These are phyloP conservation scores for Bubo blakistoni DNA, from an alignment of 2,113 vertebrate species.

Conservation along the genomic window DNA sequence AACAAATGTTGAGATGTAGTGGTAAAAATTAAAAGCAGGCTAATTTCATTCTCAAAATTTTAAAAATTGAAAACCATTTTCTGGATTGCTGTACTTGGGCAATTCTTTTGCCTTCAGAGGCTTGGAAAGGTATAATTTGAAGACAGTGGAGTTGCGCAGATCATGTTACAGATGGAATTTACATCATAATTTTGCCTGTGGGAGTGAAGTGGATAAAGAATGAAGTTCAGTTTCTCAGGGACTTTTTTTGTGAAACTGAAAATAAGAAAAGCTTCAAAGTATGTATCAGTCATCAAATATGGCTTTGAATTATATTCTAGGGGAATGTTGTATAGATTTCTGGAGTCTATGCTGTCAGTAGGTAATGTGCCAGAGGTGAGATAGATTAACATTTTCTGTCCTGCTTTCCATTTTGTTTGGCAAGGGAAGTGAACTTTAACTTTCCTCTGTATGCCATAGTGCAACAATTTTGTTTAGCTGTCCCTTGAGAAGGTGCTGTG, in stretches of 20 bases:
- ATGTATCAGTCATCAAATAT: not conserved
- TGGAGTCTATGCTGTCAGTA: not conserved
- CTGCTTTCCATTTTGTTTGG: not conserved
- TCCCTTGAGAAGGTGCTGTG: not conserved
- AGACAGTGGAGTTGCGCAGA: not conserved
- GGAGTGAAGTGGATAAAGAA: not conserved
- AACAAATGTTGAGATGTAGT: not conserved
- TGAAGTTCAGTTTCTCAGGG: not conserved
- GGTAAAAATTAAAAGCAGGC: not conserved
- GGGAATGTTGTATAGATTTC: not conserved
- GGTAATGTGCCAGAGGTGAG: not conserved
- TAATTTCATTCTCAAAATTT: not conserved
- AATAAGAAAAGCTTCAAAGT: not conserved
- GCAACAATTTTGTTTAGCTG: not conserved
- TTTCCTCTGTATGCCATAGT: not conserved
- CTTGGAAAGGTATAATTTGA: not conserved
- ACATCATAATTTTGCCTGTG: not conserved
- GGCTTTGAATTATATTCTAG: not conserved
- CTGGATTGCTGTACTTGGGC: not conserved
- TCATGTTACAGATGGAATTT: not conserved
- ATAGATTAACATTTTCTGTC: not conserved
- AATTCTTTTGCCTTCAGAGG: not conserved
- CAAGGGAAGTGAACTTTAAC: not conserved
- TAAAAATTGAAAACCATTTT: not conserved
- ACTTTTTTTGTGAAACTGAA: not conserved